Conservation (phyloP, 2,113 vertebrate genomes). For the Cyprinus carpio region DNA sequence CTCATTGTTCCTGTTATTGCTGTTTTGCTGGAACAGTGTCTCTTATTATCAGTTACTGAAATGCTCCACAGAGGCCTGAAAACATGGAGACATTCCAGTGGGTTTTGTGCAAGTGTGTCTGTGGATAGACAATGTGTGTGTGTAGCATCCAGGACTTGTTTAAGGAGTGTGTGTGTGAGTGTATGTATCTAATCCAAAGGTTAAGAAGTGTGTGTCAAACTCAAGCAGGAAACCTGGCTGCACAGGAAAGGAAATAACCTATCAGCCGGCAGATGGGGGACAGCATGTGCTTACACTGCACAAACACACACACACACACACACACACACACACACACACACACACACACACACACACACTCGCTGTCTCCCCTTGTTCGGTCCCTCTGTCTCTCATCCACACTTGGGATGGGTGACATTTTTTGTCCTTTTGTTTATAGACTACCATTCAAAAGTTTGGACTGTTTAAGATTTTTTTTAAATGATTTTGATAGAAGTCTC, state of each 20-base stretch:
- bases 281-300: conserved; percentile 70
- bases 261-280: conserved; percentile 75
- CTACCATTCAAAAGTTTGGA: too few species aligned
- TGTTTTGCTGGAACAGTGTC: not conserved
- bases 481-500: too few species aligned
- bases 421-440: too few species aligned
- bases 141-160: conserved; percentile 28
- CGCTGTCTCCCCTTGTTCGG: too few species aligned
- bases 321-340: too few species aligned
- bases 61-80: not conserved
- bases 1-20: not conserved
- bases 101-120: conserved; percentile 17
- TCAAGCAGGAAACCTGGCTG: conserved; percentile 70
- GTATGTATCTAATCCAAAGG: conserved; percentile 61
- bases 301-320: not conserved
- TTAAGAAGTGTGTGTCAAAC: conserved; percentile 48
- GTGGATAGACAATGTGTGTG: conserved; percentile 3
- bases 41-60: conserved; percentile 8
- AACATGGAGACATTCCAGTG: not conserved
- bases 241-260: conserved; percentile 74
- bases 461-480: too few species aligned
- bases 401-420: too few species aligned
- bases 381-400: too few species aligned
- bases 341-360: too few species aligned
- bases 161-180: conserved; percentile 36